Percentiles rank a stretch among this genome's conserved stretches.
These are phyloP conservation scores for Tamias sibiricus DNA, from an alignment of 2,113 vertebrate species.

Conservation along the genomic window DNA sequence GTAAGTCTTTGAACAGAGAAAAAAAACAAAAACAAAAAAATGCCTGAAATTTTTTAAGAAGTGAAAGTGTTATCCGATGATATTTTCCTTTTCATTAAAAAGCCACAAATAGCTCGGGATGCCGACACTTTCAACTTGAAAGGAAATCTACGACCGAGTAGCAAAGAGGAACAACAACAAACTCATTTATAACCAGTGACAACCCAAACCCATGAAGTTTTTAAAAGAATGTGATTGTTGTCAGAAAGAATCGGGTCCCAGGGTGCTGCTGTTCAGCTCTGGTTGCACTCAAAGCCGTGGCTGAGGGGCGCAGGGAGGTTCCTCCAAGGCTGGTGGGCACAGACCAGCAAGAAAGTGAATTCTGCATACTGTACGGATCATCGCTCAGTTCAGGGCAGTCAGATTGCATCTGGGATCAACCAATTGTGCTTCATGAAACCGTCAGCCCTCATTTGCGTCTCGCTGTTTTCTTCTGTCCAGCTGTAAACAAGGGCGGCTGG, in stretches of 20 bases:
- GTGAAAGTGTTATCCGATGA: not conserved
- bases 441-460: constrained; percentile 98
- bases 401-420: constrained; percentile 98
- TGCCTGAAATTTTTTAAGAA: constrained; percentile 10
- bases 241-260: constrained; percentile 95
- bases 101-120: constrained; percentile 15
- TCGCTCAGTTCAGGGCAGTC: constrained; percentile 98
- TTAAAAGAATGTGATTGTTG: constrained; percentile 97
- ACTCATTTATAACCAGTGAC: constrained; percentile 92
- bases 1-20: rapidly evolving
- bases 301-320: constrained; percentile 91
- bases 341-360: constrained; percentile 97
- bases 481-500: constrained; percentile 95
- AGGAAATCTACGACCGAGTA: constrained; percentile 57
- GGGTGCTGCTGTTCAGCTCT: constrained; percentile 90
- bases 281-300: constrained; percentile 93
- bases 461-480: constrained; percentile 92
- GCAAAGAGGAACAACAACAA: constrained; percentile 69
- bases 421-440: constrained; percentile 98
- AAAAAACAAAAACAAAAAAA: not conserved
- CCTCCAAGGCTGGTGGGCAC: constrained; percentile 96
- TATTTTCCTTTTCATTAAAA: constrained; percentile 50
- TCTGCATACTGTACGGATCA: constrained; percentile 99
- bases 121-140: not conserved
- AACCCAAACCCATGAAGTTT: constrained; percentile 92